A percentile compares a stretch with the other conserved stretches of the same genome.
phyloP scores from a whole-genome alignment of 2,888 invertebrate genomes.

The Brenthis daphne region DNA sequence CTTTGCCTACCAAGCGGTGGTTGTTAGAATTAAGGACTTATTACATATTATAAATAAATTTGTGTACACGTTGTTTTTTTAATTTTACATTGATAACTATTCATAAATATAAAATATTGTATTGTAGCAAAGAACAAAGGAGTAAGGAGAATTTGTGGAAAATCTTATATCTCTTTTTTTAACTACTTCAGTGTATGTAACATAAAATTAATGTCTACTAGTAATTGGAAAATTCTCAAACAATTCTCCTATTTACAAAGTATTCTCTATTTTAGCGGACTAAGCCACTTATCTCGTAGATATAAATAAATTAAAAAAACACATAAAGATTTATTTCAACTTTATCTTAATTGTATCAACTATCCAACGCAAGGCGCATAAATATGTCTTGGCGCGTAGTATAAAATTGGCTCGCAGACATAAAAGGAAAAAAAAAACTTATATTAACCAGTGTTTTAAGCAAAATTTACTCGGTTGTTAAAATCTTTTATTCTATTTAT shows the following conservation, averaged over 20 bases:
- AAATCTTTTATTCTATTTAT: too few relatives aligned
- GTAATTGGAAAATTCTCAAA: not conserved
- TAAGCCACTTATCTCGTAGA: slow-evolving; percentile 7
- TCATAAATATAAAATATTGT: too few relatives aligned
- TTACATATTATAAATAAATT: too few relatives aligned
- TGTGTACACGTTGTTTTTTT: too few relatives aligned
- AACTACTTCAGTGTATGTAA: too few relatives aligned
- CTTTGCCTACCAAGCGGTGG: too few relatives aligned
- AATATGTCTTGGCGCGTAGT: slow-evolving; percentile 11
- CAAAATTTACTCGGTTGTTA: too few relatives aligned
- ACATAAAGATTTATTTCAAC: slow-evolving; percentile 22
- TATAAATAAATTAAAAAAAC: slow-evolving; percentile 19
- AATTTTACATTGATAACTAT: too few relatives aligned
- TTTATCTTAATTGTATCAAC: slow-evolving; percentile 35
- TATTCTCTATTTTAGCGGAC: slow-evolving; percentile 3
- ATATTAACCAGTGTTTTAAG: not conserved
- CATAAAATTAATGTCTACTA: not conserved
- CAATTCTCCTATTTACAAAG: not conserved
- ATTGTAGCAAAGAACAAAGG: too few relatives aligned
- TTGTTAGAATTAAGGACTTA: too few relatives aligned
- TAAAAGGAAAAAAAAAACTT: not conserved
- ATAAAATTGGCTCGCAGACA: slow-evolving; percentile 2
- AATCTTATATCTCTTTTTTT: too few relatives aligned
- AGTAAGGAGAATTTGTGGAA: too few relatives aligned
- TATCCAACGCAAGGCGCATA: slow-evolving; percentile 17